phyloP scores from a whole-genome alignment of 2,888 invertebrate species.

The Hylaea fasciaria region DNA sequence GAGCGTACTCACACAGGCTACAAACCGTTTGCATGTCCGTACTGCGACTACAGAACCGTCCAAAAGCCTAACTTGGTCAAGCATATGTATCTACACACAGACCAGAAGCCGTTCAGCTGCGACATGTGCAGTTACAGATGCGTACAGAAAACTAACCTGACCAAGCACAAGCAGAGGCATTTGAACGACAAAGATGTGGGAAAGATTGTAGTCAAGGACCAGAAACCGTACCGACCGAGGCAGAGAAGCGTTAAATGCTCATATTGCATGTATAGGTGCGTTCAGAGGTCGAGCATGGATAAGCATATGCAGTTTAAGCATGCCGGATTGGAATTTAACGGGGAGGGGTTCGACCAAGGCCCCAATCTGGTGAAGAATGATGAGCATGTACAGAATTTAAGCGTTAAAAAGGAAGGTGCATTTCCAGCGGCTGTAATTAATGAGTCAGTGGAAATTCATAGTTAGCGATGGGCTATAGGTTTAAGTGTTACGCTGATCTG shows the following conservation, averaged over 20 bases:
- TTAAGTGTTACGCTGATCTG: background rate
- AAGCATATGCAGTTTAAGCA: conserved; percentile 79
- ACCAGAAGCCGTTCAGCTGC: conserved; percentile 80
- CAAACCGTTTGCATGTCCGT: conserved; percentile 80
- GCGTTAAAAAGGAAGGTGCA: conserved; percentile 60
- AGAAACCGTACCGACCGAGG: conserved; percentile 74
- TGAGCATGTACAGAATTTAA: conserved; percentile 54
- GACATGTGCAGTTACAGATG: conserved; percentile 79
- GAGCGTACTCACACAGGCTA: conserved; percentile 81
- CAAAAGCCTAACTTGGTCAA: conserved; percentile 82
- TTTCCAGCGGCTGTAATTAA: conserved; percentile 16
- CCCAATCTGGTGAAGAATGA: conserved; percentile 49
- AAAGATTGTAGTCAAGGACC: conserved; percentile 60
- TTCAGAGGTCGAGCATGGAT: conserved; percentile 78
- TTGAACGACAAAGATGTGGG: conserved; percentile 71
- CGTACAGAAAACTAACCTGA: conserved; percentile 80
- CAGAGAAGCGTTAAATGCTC: conserved; percentile 77
- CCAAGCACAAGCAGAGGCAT: conserved; percentile 79
- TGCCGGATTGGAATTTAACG: conserved; percentile 46
- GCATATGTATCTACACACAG: conserved; percentile 82
- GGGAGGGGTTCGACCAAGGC: conserved; percentile 39
- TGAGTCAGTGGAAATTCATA: conserved; percentile 21
- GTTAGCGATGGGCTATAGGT: conserved; percentile 6
- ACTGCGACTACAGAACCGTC: conserved; percentile 79
- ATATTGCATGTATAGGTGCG: conserved; percentile 73